phyloP scores from a whole-genome alignment of 2,888 invertebrate species.

The Stictocephala bisonia region DNA sequence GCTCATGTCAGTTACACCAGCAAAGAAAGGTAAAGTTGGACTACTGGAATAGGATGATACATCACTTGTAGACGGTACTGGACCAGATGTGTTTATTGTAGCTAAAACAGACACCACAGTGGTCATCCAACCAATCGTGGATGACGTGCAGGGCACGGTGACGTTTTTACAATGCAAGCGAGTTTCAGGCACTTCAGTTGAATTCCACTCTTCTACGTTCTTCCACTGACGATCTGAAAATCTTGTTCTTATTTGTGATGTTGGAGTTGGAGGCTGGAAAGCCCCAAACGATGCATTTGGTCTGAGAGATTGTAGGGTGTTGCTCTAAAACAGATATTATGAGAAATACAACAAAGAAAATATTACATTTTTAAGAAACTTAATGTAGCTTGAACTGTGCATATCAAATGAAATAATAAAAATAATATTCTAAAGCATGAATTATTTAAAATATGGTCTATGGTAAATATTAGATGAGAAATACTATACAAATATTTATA shows the following conservation, averaged over 20 bases:
- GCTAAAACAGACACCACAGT: constrained; percentile 51
- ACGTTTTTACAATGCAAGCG: constrained; percentile 31
- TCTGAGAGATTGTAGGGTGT: not conserved
- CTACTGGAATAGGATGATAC: no score
- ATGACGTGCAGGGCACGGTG: constrained; percentile 11
- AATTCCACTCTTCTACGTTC: not conserved
- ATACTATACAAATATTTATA: no score
- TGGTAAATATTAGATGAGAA: no score
- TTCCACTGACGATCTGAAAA: not conserved
- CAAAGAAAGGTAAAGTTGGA: no score
- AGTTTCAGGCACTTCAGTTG: not conserved
- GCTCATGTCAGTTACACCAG: no score
- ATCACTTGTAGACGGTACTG: no score
- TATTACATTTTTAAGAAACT: no score
- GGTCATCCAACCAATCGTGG: constrained; percentile 21
- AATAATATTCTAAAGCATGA: no score
- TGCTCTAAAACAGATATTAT: constrained; percentile 13
- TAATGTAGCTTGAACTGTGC: no score
- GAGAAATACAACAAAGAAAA: no score
- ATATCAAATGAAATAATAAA: no score
- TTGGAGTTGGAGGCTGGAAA: not conserved
- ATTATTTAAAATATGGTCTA: no score
- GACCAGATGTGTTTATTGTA: constrained; percentile 44
- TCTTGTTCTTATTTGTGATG: not conserved
- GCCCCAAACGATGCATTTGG: not conserved